Conservation (phyloP, 2,113 vertebrate genomes). For the Chionomys nivalis region DNA sequence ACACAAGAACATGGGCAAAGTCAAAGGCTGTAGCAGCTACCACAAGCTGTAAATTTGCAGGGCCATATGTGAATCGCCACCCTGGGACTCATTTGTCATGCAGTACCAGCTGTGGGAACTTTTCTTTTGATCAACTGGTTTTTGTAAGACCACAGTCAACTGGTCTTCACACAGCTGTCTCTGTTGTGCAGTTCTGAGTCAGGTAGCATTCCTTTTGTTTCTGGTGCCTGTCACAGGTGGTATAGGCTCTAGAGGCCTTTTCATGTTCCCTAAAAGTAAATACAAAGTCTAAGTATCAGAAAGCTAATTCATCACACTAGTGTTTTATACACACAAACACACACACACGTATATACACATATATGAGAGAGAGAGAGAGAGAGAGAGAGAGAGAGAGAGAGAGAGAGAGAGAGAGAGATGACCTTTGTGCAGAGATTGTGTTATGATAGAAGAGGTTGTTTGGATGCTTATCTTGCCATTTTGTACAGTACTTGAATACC, state of each 20-base stretch:
- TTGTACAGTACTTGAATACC: slow-evolving; percentile 6
- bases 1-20: neutral
- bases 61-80: no score
- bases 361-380: neutral
- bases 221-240: neutral
- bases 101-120: neutral
- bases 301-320: neutral
- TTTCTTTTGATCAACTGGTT: neutral
- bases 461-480: slow-evolving; percentile 6
- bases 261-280: slow-evolving; percentile 8
- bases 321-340: neutral
- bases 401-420: neutral
- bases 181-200: neutral
- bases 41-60: neutral
- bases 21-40: neutral
- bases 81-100: fast-evolving
- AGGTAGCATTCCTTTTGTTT: neutral
- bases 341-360: no score
- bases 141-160: neutral
- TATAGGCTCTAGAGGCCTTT: neutral
- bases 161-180: neutral
- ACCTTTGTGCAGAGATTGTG: neutral
- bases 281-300: neutral
- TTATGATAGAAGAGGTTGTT: neutral
- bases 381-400: neutral